Evolutionary conservation across 2,113 vertebrate genomes (phyloP).

Genomic region (Nerophis ophidion): DNA sequence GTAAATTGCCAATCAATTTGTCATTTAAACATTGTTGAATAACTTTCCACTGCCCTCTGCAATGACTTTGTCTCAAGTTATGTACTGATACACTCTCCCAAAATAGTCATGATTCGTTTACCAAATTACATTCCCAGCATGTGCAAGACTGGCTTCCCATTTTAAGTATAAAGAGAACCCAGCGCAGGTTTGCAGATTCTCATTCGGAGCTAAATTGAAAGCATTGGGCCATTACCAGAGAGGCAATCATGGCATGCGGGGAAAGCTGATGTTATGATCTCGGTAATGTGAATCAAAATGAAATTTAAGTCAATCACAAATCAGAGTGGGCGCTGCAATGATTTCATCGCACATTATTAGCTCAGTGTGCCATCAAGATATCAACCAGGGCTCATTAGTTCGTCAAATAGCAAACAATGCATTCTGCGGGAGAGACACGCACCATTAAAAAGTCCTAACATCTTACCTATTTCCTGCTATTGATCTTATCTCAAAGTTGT

Average conservation of each 20-base stretch:
- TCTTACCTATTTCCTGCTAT: conserved; percentile 51
- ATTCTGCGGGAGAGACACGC: conserved; percentile 3
- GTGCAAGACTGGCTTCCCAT: conserved; percentile 34
- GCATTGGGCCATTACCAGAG: conserved; percentile 18
- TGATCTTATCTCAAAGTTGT: conserved; percentile 43
- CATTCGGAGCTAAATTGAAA: conserved; percentile 47
- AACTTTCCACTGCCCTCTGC: conserved; percentile 11
- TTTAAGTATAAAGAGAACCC: conserved; percentile 32
- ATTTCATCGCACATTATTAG: conserved; percentile 37
- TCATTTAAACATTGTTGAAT: not conserved
- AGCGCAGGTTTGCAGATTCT: conserved; percentile 38
- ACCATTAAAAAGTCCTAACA: conserved; percentile 44
- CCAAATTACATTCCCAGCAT: conserved; percentile 47
- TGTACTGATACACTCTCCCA: conserved; percentile 26
- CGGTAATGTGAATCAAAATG: conserved; percentile 51
- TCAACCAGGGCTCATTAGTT: conserved; percentile 43
- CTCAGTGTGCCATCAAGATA: conserved; percentile 39
- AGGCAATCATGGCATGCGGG: conserved; percentile 18
- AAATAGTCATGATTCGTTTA: conserved; percentile 36
- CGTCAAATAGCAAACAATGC: conserved; percentile 44
- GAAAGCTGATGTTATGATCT: conserved; percentile 32
- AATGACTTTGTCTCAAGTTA: conserved; percentile 4
- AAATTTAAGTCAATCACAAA: conserved; percentile 40
- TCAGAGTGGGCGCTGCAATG: conserved; percentile 28
- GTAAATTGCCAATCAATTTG: too few relatives aligned